Conservation (phyloP, 2,888 invertebrate genomes). For the Erebia palarica region DNA sequence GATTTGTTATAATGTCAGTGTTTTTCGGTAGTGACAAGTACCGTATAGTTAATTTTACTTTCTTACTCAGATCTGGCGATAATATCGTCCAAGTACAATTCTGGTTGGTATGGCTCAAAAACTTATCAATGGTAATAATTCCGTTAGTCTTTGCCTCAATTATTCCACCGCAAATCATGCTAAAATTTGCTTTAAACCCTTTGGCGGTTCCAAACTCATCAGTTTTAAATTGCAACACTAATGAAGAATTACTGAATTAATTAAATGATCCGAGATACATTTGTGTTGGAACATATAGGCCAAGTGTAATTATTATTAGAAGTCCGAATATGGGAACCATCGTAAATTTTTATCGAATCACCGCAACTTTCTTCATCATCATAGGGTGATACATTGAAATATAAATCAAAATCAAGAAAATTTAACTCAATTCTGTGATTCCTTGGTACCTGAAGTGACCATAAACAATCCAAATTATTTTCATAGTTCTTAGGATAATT, state of each 20-base stretch:
- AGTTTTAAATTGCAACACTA: constrained; percentile 86
- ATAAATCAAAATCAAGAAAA: constrained; percentile 86
- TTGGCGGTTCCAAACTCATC: constrained; percentile 82
- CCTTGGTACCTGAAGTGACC: constrained; percentile 86
- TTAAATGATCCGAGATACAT: constrained; percentile 60
- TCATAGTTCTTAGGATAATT: constrained; percentile 93
- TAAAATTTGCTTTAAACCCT: constrained; percentile 90
- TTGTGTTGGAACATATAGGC: constrained; percentile 67
- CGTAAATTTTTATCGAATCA: constrained; percentile 68
- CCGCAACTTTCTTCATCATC: constrained; percentile 62
- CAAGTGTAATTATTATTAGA: constrained; percentile 72
- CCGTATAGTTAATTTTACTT: constrained; percentile 86
- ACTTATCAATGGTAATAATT: constrained; percentile 68
- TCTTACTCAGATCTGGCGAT: constrained; percentile 80
- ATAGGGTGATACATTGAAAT: constrained; percentile 56
- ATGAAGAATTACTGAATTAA: constrained; percentile 82
- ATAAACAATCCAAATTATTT: constrained; percentile 87
- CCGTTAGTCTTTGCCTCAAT: constrained; percentile 83
- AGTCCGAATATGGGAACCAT: constrained; percentile 47
- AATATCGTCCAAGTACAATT: constrained; percentile 89
- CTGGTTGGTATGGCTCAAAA: constrained; percentile 52
- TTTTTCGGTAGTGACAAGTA: constrained; percentile 75
- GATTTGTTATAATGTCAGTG: constrained; percentile 48
- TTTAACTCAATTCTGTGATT: constrained; percentile 87
- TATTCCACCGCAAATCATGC: constrained; percentile 86